A percentile compares a stretch with the other conserved stretches of the same genome.
These are phyloP conservation scores for Sitodiplosis mosellana DNA, from an alignment of 1,140 invertebrate species.

Conservation along the genomic window DNA sequence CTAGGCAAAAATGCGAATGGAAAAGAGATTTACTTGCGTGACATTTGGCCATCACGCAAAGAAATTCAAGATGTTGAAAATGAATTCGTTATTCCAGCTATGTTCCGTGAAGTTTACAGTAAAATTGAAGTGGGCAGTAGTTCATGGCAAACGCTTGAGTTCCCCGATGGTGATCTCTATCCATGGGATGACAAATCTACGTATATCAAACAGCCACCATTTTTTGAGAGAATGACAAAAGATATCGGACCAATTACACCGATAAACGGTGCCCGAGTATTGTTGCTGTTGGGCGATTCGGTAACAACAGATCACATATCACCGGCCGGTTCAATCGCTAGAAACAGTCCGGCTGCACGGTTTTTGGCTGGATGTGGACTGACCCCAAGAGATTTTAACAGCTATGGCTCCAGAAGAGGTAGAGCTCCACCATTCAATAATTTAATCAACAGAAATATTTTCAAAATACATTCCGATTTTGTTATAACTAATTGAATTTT, in stretches of 20 bases:
- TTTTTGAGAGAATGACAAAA: slow-evolving; percentile 73
- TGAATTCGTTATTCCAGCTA: slow-evolving; percentile 82
- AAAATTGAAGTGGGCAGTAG: slow-evolving; percentile 71
- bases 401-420: slow-evolving; percentile 91
- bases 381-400: slow-evolving; percentile 89
- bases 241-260: slow-evolving; percentile 33
- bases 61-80: slow-evolving; percentile 85
- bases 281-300: slow-evolving; percentile 82
- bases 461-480: background rate
- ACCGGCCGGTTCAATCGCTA: slow-evolving; percentile 90
- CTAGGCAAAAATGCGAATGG: slow-evolving; percentile 54
- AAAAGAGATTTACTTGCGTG: slow-evolving; percentile 58
- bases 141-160: slow-evolving; percentile 68
- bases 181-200: slow-evolving; percentile 83
- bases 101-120: slow-evolving; percentile 79
- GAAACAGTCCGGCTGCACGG: slow-evolving; percentile 84
- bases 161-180: slow-evolving; percentile 69
- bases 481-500: too few relatives aligned
- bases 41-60: slow-evolving; percentile 88
- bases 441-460: background rate
- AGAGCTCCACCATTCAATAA: too few relatives aligned
- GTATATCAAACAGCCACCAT: slow-evolving; percentile 94
- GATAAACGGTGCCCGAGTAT: slow-evolving; percentile 50
- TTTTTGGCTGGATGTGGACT: slow-evolving; percentile 65
- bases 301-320: slow-evolving; percentile 98